Base-by-base conservation (phyloP, 2,888 invertebrate genomes). In the Liodrosophila aerea region DNA sequence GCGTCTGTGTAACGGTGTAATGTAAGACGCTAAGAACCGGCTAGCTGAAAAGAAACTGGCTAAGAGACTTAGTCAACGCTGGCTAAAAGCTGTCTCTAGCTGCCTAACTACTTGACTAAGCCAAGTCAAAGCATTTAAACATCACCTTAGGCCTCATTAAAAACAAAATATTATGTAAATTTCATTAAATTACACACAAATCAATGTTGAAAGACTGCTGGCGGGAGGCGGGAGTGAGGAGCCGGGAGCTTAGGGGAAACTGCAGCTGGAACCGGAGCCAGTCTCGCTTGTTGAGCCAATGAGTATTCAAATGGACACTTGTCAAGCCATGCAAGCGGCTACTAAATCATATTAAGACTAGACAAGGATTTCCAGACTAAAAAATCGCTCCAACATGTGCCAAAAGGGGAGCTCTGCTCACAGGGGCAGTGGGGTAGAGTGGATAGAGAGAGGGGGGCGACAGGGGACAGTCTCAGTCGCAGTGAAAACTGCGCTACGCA, bases 261-360 rank as follows among this genome's bases (percentile, higher is more conserved):
- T 1, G 18, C 1, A 39, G 59, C 7, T 11, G 44, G 18, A 50
- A 49, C 34, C 16, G 53, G 37, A 37, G 61, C 41, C 60, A 43
- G 29, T 31, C 37, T 39, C 69, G 69, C 82, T 82, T 81, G 81
- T 81, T 81, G 81, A 87, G 76, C 78, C 88, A 87, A 82, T 88
- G 88, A 87, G 83, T 87, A 85, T 88, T 87, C 87, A 88, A 87
- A 87, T 87, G 88, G 87, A 88, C 88, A 88, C 86, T 88, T 88
- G 87, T 87, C 84, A 87, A 82, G 86, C 86, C 85, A 86, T 81
- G 86, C 81, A 77, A 75, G 80, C 58, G 84, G 76, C 77, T 83
- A 81, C 86, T 88, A 88, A 87, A 87, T 87, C 88, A 87, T 87
- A 87, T 87, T 76, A 84, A 74, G 85, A 83, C 87, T 70, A 75